phyloP scores from a whole-genome alignment of 2,888 invertebrate species.

The Plagodis pulveraria region DNA sequence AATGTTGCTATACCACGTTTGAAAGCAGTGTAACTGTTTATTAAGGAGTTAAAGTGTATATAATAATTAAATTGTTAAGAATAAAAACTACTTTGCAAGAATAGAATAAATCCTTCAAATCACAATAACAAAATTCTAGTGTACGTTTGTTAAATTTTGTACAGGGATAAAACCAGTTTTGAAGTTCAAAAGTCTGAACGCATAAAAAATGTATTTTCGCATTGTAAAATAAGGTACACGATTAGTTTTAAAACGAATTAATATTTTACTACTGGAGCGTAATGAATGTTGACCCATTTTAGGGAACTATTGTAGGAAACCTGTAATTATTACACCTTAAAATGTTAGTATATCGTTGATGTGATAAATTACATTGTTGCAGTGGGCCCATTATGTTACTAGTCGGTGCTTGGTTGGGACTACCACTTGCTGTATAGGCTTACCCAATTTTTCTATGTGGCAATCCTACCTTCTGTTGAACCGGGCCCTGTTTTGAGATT shows the following conservation, averaged over 20 bases:
- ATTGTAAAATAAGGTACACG: constrained; percentile 80
- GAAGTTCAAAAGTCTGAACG: constrained; percentile 83
- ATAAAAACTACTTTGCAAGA: constrained; percentile 40
- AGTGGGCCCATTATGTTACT: constrained; percentile 51
- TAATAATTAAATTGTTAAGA: constrained; percentile 41
- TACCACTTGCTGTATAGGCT: constrained; percentile 32
- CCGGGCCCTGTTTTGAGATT: constrained; percentile 60
- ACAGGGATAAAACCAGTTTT: constrained; percentile 78
- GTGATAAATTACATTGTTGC: constrained; percentile 73
- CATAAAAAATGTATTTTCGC: constrained; percentile 78
- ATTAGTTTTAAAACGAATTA: constrained; percentile 75
- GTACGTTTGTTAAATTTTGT: constrained; percentile 80
- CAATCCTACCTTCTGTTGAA: constrained; percentile 31
- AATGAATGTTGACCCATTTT: constrained; percentile 74
- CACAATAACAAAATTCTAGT: constrained; percentile 81
- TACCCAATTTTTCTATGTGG: constrained; percentile 32
- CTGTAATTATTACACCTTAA: constrained; percentile 66
- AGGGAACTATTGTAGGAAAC: constrained; percentile 61
- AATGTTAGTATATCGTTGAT: constrained; percentile 75
- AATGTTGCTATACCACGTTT: constrained; percentile 47
- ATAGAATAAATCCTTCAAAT: constrained; percentile 67
- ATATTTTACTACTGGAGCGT: constrained; percentile 81
- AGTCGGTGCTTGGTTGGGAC: constrained; percentile 37
- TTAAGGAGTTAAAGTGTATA: constrained; percentile 15
- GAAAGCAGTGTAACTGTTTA: constrained; percentile 45